phyloP scores from a whole-genome alignment of 1,140 invertebrate genomes.

The Chironomus tepperi region DNA sequence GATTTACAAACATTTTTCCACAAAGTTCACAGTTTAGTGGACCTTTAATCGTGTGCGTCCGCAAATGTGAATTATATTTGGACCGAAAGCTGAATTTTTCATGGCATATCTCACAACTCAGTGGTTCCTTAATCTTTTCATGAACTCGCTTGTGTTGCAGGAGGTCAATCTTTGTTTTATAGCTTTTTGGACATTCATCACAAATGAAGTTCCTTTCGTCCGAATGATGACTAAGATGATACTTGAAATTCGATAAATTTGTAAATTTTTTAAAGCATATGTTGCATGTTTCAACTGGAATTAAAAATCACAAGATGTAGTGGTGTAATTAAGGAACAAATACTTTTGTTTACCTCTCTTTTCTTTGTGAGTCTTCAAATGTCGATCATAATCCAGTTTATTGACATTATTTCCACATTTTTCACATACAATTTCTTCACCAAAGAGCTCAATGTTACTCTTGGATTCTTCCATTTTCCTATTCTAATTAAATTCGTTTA shows the following conservation, averaged over 20 bases:
- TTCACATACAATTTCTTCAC: background rate
- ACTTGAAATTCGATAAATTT: background rate
- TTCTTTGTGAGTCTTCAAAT: background rate
- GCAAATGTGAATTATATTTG: background rate
- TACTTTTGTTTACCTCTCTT: background rate
- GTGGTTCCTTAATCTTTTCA: background rate
- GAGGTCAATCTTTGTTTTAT: background rate
- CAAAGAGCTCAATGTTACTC: no score
- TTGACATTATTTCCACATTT: background rate
- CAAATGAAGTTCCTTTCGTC: background rate
- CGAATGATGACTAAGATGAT: background rate
- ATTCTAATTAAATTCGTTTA: no score
- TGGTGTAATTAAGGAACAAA: no score
- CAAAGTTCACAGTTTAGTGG: background rate
- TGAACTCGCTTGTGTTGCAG: background rate
- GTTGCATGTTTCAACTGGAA: background rate
- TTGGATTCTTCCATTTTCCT: no score
- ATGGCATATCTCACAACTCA: background rate
- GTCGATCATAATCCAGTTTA: background rate
- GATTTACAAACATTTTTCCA: background rate
- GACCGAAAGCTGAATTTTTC: background rate
- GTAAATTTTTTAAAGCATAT: background rate
- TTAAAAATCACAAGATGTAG: no score
- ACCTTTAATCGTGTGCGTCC: background rate
- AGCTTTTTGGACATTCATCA: constrained; percentile 4